phyloP scores from a whole-genome alignment of 2,113 vertebrate species.

The Furnarius figulus region DNA sequence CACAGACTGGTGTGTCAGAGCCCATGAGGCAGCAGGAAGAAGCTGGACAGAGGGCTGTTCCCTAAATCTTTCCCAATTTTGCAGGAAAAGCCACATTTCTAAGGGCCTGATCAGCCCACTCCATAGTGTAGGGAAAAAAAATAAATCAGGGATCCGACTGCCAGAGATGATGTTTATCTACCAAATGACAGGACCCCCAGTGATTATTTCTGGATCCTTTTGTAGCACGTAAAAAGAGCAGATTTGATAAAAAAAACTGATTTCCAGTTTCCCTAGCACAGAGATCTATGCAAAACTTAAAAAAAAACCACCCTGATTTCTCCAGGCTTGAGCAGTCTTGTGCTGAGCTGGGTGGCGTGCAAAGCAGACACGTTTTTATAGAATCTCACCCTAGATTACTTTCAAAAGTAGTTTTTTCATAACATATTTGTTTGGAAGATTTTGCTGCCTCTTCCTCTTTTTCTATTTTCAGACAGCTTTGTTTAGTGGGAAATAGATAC shows the following conservation, averaged over 20 bases:
- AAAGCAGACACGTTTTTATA: constrained; percentile 71
- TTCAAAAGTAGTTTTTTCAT: constrained; percentile 71
- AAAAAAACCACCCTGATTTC: constrained; percentile 71
- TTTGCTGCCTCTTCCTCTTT: constrained; percentile 64
- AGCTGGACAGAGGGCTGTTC: neutral
- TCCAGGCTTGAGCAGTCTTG: constrained; percentile 70
- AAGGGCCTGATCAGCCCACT: neutral
- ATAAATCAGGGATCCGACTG: constrained; percentile 39
- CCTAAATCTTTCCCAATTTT: neutral
- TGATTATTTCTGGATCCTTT: constrained; percentile 71
- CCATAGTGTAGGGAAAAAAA: neutral
- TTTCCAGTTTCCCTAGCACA: constrained; percentile 67
- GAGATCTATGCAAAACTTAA: constrained; percentile 64
- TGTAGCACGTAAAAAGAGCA: constrained; percentile 70
- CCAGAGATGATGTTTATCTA: constrained; percentile 38
- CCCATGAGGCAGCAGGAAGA: neutral
- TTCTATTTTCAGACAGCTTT: constrained; percentile 59
- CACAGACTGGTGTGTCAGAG: neutral
- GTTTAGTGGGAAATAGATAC: constrained; percentile 50
- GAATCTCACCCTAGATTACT: constrained; percentile 73
- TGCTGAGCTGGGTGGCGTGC: constrained; percentile 62
- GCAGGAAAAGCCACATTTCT: neutral
- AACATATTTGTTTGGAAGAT: constrained; percentile 72
- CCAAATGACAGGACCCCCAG: constrained; percentile 46
- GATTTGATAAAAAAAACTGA: constrained; percentile 69